Base-by-base conservation (phyloP, 2,113 vertebrate genomes). In the Aphelocoma coerulescens region DNA sequence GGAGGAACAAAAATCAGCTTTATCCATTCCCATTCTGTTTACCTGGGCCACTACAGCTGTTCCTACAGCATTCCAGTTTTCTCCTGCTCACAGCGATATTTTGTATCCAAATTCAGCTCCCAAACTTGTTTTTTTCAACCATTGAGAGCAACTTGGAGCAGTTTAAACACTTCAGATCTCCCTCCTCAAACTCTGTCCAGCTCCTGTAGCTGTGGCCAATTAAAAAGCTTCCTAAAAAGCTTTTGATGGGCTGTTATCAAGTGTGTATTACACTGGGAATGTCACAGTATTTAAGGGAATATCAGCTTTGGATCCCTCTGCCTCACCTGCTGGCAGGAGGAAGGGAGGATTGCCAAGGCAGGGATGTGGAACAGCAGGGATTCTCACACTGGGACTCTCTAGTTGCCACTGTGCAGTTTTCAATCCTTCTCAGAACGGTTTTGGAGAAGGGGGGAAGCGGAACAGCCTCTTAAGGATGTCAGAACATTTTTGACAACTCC, bases 321-420 rank as follows among this genome's bases (percentile, higher is more conserved):
- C 87, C 85, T 96, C 93, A 97, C 95, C 94, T 96, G 96, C 93
- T 81, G 62, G 90, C 76, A 72, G 79, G 57, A 96, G 95, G 93
- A 92, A 85, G 73, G 32, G 57, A 71, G 71, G 78, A 52, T 52
- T 94, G 71, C 76, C 82, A 48, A 33, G n/a, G 77, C 71, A 37
- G 62, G 79, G 75, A 74, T 57, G 58, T 20, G 82, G 91, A 89
- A 75, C 26, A 20, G 74, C 9, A 2, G 44, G 57, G 46, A 88
- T 73, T 49, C 94, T 79, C 93, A 41, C 6, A 0, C 59, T 18
- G 5, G 12, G 57, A 52, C 58, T 65, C 61, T 65, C 49, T 2
- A 16, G 73, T 7, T 48, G 46, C 39, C 43, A 43, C 58, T 7
- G 28, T 19, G 57, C 35, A 23, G 58, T 37, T 80, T 48, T 46